Evolutionary conservation across 1,140 invertebrate genomes (phyloP), one percentile per base, ranked within the genome.

Genomic region (Semibalanus balanoides): DNA sequence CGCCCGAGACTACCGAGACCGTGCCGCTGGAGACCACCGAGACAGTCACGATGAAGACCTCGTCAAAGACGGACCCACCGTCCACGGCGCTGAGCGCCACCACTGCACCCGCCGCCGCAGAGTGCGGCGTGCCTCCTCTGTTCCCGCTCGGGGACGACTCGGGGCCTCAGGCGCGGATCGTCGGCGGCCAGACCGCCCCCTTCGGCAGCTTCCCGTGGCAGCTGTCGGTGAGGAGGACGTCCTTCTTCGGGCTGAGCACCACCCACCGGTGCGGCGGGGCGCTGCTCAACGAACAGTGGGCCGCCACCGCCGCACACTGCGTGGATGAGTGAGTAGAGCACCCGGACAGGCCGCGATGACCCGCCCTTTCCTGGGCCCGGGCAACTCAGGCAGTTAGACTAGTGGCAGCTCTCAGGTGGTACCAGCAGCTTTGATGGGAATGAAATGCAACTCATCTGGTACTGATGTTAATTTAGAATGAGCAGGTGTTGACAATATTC

Each of bases 201-300:
- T 96, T 96, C 83, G 95, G 94, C 0, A 88, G 92, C 77, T 97
- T 93, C 91, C 95, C 95, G 27, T 98, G 96, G 95, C 93, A 95
- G 87, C 89, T 94, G 28, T 94, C 93, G 0, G 93, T 96, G 0
- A 82, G 94, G 76, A 85, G 94, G 77, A 95, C 93, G 7, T 94
- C 92, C 9, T 96, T 95, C 85, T 96, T 96, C 83, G 94, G 94
- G 0, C 95, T 96, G 83, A 93, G 93, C 0, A 93, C 92, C 76
- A 96, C 93, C 0, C 94, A 97, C 83, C 87, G 94, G 73, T 98
- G 95, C 83, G 96, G 96, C 5, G 95, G 95, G 0, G 95, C 95
- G 73, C 89, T 98, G 71, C 87, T 98, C 51, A 97, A 95, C 84
- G 92, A 96, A 83, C 90, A 93, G 81, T 98, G 95, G 95, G 94